A percentile compares a stretch with the other conserved stretches of the same genome.
These are phyloP conservation scores for Synergus laeviventris DNA, from an alignment of 2,888 invertebrate species.

Conservation along the genomic window DNA sequence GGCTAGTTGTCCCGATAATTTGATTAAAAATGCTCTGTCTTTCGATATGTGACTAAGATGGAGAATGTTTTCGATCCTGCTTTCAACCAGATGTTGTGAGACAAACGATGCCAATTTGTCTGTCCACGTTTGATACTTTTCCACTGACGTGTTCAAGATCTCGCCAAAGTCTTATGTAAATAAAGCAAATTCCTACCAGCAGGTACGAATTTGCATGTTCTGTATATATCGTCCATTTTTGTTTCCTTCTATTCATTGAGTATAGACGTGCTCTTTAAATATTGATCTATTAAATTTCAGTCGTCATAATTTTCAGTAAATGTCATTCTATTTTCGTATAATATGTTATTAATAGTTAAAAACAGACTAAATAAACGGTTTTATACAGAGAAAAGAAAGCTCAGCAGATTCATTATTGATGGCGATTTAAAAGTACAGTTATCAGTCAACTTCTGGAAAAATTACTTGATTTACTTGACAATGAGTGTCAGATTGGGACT, in stretches of 20 bases:
- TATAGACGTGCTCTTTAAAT: not conserved
- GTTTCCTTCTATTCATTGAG: not conserved
- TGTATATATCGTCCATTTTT: not conserved
- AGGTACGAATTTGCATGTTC: conserved; percentile 9
- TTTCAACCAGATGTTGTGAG: conserved; percentile 8
- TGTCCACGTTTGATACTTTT: conserved; percentile 16
- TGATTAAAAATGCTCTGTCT: not conserved
- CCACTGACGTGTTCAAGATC: conserved; percentile 25
- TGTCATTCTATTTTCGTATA: not conserved
- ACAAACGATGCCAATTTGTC: conserved; percentile 33
- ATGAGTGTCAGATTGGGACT: conserved; percentile 5
- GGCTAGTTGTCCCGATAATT: too few species aligned
- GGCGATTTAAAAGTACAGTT: not conserved
- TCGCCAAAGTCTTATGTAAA: conserved; percentile 26
- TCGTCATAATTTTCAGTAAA: too few species aligned
- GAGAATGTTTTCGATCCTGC: conserved; percentile 20
- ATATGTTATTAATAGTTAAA: not conserved
- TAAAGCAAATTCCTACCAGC: not conserved
- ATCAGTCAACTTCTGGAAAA: not conserved
- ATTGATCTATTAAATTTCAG: not conserved
- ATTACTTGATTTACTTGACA: conserved; percentile 18
- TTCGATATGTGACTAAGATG: not conserved
- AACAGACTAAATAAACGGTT: not conserved
- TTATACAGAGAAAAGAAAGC: not conserved
- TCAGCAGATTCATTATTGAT: conserved; percentile 15